Conservation (phyloP, 1,140 invertebrate genomes). For the Trypoxylus dichotomus region DNA sequence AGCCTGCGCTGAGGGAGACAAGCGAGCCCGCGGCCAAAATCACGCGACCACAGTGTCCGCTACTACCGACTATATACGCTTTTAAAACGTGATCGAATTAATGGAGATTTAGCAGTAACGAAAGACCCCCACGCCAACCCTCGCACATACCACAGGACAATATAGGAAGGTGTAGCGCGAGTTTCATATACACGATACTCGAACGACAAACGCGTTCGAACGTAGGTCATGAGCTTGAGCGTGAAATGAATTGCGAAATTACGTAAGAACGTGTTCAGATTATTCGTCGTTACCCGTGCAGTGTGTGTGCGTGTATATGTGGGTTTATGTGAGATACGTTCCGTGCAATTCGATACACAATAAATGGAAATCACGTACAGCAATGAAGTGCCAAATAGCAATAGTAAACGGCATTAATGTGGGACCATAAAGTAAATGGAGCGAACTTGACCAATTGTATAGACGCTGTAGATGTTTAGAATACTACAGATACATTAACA, state of each 20-base stretch:
- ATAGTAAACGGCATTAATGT: too few species aligned
- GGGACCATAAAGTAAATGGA: too few species aligned
- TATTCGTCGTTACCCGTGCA: not conserved
- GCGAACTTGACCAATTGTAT: too few species aligned
- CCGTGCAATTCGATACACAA: too few species aligned
- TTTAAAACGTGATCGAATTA: slow-evolving; percentile 19
- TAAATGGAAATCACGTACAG: too few species aligned
- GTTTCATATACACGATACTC: not conserved
- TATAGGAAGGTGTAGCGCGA: not conserved
- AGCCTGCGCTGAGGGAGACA: not conserved
- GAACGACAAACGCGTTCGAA: not conserved
- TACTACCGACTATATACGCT: not conserved
- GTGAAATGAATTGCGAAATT: slow-evolving; percentile 16
- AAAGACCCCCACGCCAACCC: not conserved
- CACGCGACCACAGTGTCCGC: not conserved
- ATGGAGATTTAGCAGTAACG: slow-evolving; percentile 1
- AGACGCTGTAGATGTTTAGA: too few species aligned
- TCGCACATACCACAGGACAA: not conserved
- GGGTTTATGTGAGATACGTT: too few species aligned
- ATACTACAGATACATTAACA: too few species aligned
- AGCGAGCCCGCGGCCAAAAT: not conserved
- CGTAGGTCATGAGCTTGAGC: not conserved
- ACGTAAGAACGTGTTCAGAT: not conserved
- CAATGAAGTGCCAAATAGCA: too few species aligned
- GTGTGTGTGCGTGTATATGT: too few species aligned